Base-by-base conservation (phyloP, 2,797 vertebrate species). In the Carapus acus region DNA sequence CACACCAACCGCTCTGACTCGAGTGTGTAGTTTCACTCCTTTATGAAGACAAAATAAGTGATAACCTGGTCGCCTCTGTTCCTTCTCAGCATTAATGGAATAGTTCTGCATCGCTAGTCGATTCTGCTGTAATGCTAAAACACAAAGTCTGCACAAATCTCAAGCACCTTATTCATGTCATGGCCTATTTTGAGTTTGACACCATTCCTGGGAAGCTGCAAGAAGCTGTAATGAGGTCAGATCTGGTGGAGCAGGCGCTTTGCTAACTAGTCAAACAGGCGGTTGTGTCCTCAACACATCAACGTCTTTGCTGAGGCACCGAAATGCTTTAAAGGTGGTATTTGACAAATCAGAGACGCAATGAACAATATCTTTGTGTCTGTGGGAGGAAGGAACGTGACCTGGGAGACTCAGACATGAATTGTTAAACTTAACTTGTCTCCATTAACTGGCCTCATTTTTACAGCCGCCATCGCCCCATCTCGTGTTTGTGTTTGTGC, bases 261-360 rank as follows among this genome's bases (percentile, higher is more conserved):
- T 27, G 34, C 69, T 77, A 74, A 80, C 77, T 72, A 74, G 64
- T 40, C 58, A 45, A 63, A 77, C 27, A 55, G 53, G 36, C 58
- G 65, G 62, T 75, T 73, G 67, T 62, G 63, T 51, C n/a, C n/a
- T n/a, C n/a, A n/a, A 39, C 38, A 63, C 52, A 51, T 73, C 66
- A 45, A 3, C 55, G 58, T 54, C 42, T 24, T 50, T 66, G 48
- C 43, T 47, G 56, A 9, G 14, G 12, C 41, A 51, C 57, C 34
- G 41, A 60, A 61, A 20, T n/a, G 47, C 57, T 47, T 45, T 43
- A 59, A 4, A 46, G 39, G 40, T 17, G 44, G 39, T 14, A 22
- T 24, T 37, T 22, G 29, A 12, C 6, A 15, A 37, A 8, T 43
- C 9, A 46, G 49, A 50, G 9, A 12, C 31, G 23, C n/a, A n/a